phyloP scores from a whole-genome alignment of 2,888 invertebrate genomes.

The Drosophila vallismaia region DNA sequence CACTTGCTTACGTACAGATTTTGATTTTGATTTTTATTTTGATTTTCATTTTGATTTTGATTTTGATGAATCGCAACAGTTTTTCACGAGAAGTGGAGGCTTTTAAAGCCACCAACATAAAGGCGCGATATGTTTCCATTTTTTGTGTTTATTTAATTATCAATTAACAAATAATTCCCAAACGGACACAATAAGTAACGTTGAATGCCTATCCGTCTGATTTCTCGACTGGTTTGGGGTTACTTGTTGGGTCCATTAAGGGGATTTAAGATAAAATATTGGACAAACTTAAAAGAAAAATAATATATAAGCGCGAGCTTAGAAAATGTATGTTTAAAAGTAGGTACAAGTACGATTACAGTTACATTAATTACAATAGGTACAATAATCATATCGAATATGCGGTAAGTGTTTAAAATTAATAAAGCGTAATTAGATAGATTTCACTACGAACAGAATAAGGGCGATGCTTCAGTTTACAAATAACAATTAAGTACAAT shows the following conservation, averaged over 20 bases:
- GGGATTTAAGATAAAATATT: constrained; percentile 35
- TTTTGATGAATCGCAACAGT: constrained; percentile 40
- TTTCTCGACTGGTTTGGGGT: neutral
- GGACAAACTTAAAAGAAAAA: constrained; percentile 51
- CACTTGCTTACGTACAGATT: constrained; percentile 51
- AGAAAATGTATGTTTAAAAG: constrained; percentile 54
- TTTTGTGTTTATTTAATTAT: constrained; percentile 53
- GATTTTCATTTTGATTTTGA: constrained; percentile 12
- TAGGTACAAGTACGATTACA: constrained; percentile 68
- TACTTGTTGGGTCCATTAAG: constrained; percentile 30
- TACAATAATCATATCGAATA: constrained; percentile 45
- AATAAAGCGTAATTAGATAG: constrained; percentile 77
- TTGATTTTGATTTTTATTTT: constrained; percentile 50
- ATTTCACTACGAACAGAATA: constrained; percentile 70
- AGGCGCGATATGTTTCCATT: constrained; percentile 64
- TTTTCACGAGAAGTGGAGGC: constrained; percentile 48
- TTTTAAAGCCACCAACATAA: constrained; percentile 63
- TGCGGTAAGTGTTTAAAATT: constrained; percentile 62
- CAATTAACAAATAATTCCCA: constrained; percentile 27
- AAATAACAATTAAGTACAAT: constrained; percentile 60
- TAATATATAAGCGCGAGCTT: constrained; percentile 36
- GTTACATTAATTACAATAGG: constrained; percentile 57
- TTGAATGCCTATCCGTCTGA: neutral
- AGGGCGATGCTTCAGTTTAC: constrained; percentile 52
- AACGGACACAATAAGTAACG: constrained; percentile 29